Conservation (phyloP, 2,797 vertebrate genomes). For the Setipinna tenuifilis region DNA sequence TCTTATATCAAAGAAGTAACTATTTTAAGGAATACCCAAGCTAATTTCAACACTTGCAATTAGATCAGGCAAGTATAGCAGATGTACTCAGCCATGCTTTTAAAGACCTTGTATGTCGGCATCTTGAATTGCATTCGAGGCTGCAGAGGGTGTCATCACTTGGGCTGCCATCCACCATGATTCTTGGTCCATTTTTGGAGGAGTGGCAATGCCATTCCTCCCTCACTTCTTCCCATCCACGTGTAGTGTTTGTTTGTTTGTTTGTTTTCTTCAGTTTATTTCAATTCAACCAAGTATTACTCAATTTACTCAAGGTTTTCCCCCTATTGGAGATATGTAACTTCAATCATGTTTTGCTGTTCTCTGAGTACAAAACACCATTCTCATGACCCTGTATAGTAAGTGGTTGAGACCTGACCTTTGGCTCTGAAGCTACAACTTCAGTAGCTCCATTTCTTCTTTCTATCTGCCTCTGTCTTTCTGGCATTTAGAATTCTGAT, state of each 20-base stretch:
- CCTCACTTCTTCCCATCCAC: not conserved
- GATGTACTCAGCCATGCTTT: not conserved
- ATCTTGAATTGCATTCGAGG: not conserved
- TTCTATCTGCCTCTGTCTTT: not conserved
- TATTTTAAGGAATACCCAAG: conserved; percentile 6
- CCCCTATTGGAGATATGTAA: not conserved
- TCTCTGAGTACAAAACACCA: not conserved
- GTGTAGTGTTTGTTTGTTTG: not conserved
- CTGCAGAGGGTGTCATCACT: not conserved
- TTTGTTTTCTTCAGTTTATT: not conserved
- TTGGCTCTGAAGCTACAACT: not conserved
- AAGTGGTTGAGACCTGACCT: not conserved
- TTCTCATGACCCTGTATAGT: not conserved
- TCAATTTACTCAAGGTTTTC: not conserved
- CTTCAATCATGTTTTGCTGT: not conserved
- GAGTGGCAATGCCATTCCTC: not conserved
- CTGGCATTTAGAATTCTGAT: not conserved
- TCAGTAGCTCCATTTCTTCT: not conserved
- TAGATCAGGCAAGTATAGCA: not conserved
- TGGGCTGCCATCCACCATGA: not conserved
- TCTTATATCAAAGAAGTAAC: not conserved
- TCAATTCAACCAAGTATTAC: not conserved
- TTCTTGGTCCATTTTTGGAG: not conserved
- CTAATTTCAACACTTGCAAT: not conserved
- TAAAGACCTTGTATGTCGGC: not conserved